Base-by-base conservation (phyloP, 2,113 vertebrate genomes). In the Myotis yumanensis region DNA sequence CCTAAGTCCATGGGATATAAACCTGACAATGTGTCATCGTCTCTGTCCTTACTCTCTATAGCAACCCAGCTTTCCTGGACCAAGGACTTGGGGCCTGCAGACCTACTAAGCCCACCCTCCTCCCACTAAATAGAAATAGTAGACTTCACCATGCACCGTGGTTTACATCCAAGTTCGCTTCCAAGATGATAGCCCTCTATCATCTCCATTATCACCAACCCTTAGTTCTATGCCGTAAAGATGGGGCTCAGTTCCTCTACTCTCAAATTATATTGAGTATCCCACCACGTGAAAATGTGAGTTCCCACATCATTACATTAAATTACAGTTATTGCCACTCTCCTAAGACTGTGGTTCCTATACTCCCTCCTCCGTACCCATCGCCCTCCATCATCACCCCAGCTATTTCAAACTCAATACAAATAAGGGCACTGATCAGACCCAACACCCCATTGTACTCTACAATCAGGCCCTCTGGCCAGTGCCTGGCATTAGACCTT, bases 371-470 rank as follows among this genome's bases (percentile, higher is more conserved):
- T 83, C 75, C 4, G 10, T n/a, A 40, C 11, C n/a, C 20, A 6
- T 82, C 17, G 30, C 18, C n/a, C 16, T 46, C 16, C 11, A 30
- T 10, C 11, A 46, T 16, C 22, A 48, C 18, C 22, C 43, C 15
- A 35, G 16, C 17, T 23, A 84, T 12, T 57, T 90, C 28, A 87
- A 35, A 82, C 18, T 71, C 66, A 48, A 8, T 4, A 52, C 54
- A 88, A 80, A 79, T 73, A 94, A 37, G 40, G 11, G 2, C 43
- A 37, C 9, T 5, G 7, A 54, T 32, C 32, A 79, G 40, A 82
- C 2, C 23, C 28, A 66, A 4, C 6, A 62, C 2, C 30, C 14
- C 0, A 5, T 0, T n/a, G 32, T 16, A n/a, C 15, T 94, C 32
- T 40, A n/a, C 2, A 11, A 16, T 62, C 10, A 12, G 59, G n/a